A percentile compares a stretch with the other conserved stretches of the same genome.
Conservation (phyloP, 37 sponge, comb jelly and placozoan genomes). For the Spongilla lacustris region DNA sequence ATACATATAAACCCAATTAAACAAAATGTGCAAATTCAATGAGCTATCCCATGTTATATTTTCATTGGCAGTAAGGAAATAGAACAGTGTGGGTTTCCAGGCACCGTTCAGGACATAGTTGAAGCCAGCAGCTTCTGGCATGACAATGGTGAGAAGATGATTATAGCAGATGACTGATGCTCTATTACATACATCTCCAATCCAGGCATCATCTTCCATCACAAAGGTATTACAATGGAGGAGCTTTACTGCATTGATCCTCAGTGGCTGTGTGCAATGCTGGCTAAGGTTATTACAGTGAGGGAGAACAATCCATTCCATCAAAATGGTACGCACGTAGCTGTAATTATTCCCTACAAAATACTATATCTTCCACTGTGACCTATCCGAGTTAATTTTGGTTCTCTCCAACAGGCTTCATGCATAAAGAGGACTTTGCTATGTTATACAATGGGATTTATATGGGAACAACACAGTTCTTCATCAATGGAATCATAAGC, state of each 20-base stretch:
- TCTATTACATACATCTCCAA: neutral
- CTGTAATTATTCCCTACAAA: no score
- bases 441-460: conserved; percentile 15
- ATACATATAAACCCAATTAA: no score
- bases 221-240: conserved; percentile 43
- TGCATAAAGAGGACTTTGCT: conserved; percentile 25
- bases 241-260: conserved; percentile 86
- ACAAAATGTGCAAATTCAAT: no score
- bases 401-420: conserved; percentile 62
- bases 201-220: conserved; percentile 76
- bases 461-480: neutral
- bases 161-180: neutral
- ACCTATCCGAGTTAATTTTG: no score
- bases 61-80: neutral
- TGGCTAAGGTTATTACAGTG: conserved; percentile 73
- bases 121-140: conserved; percentile 83
- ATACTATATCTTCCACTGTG: no score
- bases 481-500: conserved; percentile 26
- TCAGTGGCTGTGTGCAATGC: conserved; percentile 82
- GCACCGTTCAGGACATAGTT: conserved; percentile 44
- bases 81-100: neutral
- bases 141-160: conserved; percentile 53
- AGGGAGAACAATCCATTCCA: conserved; percentile 58
- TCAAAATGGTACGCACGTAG: conserved; percentile 46
- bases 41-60: no score